Percentiles rank a stretch among this genome's conserved stretches.
Conservation (phyloP, 2,888 invertebrate genomes). For the Imbricaverruca yamaguchii region DNA sequence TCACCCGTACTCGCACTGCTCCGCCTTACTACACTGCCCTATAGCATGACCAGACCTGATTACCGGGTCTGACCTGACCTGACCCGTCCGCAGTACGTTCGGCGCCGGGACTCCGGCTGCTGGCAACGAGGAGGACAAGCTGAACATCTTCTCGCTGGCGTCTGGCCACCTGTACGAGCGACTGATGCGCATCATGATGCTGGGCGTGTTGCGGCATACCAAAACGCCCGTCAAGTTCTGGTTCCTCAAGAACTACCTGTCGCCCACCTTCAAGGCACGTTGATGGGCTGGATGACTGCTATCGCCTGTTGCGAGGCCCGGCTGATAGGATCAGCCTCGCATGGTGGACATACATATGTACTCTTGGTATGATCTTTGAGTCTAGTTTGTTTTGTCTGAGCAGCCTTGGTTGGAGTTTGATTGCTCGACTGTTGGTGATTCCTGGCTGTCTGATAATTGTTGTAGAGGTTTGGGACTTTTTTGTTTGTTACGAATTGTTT, state of each 20-base stretch:
- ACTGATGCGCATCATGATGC: conserved; percentile 96
- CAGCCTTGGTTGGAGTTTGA: no score
- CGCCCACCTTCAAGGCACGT: conserved; percentile 80
- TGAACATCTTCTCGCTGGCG: conserved; percentile 97
- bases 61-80: background rate
- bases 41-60: background rate
- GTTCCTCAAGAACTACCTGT: conserved; percentile 98
- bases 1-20: no score
- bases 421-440: no score
- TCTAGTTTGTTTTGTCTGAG: no score
- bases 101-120: conserved; percentile 36
- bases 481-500: no score
- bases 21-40: background rate
- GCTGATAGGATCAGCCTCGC: no score
- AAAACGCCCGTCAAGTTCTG: conserved; percentile 94
- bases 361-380: no score
- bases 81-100: conserved; percentile 32
- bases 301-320: no score
- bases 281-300: no score
- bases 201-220: conserved; percentile 91
- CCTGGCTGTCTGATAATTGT: no score
- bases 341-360: no score
- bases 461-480: no score
- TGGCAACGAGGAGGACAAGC: conserved; percentile 60
- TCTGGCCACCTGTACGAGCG: conserved; percentile 98